Conservation (phyloP, 2,797 vertebrate genomes). For the Chelon labrosus region DNA sequence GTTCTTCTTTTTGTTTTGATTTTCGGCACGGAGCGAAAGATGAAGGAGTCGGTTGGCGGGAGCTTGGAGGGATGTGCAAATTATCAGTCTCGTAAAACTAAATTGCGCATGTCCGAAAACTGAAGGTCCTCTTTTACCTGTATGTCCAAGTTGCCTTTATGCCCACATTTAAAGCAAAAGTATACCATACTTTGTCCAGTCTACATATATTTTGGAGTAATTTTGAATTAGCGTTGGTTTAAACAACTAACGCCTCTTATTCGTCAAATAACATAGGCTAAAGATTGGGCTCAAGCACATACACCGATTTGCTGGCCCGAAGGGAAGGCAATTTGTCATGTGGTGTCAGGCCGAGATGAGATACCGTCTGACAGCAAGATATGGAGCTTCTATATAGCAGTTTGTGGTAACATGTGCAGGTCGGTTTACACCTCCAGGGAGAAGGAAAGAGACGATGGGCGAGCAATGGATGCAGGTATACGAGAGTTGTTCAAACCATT, state of each 20-base stretch:
- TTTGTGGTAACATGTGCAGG: conserved; percentile 32
- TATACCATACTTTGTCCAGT: background rate
- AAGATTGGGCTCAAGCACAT: conserved; percentile 5
- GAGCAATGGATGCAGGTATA: background rate
- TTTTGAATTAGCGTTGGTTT: background rate
- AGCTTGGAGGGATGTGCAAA: conserved; percentile 20
- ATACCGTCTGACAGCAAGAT: conserved; percentile 39
- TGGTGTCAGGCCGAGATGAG: conserved; percentile 36
- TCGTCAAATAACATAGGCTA: background rate
- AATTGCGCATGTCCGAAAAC: conserved; percentile 34
- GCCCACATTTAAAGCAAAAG: background rate
- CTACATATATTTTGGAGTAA: background rate
- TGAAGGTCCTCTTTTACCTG: conserved; percentile 6
- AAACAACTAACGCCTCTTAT: background rate
- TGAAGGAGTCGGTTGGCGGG: conserved; percentile 16
- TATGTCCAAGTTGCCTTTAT: background rate
- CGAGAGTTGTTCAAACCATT: background rate
- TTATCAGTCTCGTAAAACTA: conserved; percentile 28
- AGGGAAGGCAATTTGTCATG: conserved; percentile 61
- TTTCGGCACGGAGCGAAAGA: conserved; percentile 4
- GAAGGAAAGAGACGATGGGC: background rate
- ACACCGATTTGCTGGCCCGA: conserved; percentile 12
- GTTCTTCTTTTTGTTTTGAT: background rate
- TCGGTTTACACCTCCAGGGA: conserved; percentile 51
- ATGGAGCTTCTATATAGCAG: conserved; percentile 11